Evolutionary conservation across 2,888 invertebrate genomes (phyloP).

Genomic region (Eupithecia centaureata): DNA sequence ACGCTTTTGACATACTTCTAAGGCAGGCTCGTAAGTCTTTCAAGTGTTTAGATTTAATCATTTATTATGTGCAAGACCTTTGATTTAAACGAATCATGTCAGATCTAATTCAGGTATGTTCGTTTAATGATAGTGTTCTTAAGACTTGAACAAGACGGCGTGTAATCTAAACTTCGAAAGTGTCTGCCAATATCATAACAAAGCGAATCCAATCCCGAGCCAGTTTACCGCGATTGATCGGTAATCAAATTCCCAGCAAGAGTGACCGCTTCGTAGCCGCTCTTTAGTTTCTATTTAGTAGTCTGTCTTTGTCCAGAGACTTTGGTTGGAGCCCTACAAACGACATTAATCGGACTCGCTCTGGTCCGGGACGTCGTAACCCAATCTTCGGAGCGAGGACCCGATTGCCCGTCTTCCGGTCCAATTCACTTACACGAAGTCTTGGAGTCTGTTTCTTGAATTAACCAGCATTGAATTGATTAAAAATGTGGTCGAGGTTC

Average conservation of each 20-base stretch:
- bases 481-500: neutral
- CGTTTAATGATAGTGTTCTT: neutral
- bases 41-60: too few relatives aligned
- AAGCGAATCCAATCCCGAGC: neutral
- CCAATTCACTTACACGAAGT: slow-evolving; percentile 36
- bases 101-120: neutral
- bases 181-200: neutral
- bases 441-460: slow-evolving; percentile 15
- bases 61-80: neutral
- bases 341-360: slow-evolving; percentile 79
- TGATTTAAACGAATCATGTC: neutral
- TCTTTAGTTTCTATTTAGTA: slow-evolving; percentile 68
- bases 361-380: slow-evolving; percentile 68
- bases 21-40: neutral
- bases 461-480: slow-evolving; percentile 3
- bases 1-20: slow-evolving; percentile 9
- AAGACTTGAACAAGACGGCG: neutral
- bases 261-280: slow-evolving; percentile 66
- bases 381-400: slow-evolving; percentile 56
- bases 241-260: slow-evolving; percentile 75
- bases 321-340: slow-evolving; percentile 65
- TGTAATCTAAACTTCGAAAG: neutral
- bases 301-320: slow-evolving; percentile 34
- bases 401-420: slow-evolving; percentile 62
- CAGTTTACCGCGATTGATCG: slow-evolving; percentile 47